Evolutionary conservation across 2,797 vertebrate species (phyloP).

Genomic region (Chelon labrosus): DNA sequence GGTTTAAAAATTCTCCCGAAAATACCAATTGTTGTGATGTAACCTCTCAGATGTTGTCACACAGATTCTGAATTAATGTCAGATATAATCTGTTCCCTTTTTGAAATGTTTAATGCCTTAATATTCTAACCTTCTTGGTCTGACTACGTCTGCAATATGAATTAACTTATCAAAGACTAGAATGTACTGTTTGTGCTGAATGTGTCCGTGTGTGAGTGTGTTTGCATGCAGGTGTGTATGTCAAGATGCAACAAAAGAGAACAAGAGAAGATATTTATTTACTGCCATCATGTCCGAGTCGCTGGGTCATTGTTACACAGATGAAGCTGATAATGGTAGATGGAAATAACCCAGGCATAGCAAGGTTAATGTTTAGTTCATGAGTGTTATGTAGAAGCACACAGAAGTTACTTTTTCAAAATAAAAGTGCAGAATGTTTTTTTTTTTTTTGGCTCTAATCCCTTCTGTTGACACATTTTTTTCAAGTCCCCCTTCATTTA

Average conservation of each 20-base stretch:
- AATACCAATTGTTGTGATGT: conserved; percentile 39
- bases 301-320: conserved; percentile 20
- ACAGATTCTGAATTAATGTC: conserved; percentile 25
- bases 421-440: conserved; percentile 55
- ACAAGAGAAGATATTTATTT: conserved; percentile 64
- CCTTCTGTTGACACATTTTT: neutral
- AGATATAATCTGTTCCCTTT: conserved; percentile 36
- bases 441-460: conserved; percentile 34
- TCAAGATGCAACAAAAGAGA: conserved; percentile 30
- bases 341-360: conserved; percentile 27
- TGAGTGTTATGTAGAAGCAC: conserved; percentile 21
- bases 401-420: conserved; percentile 60
- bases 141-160: conserved; percentile 46
- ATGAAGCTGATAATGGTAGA: conserved; percentile 10
- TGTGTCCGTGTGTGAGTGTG: conserved; percentile 34
- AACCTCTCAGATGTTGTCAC: conserved; percentile 36
- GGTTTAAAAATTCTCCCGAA: conserved; percentile 24
- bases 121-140: conserved; percentile 47
- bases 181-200: conserved; percentile 36
- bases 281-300: conserved; percentile 30
- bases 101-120: conserved; percentile 44
- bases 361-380: conserved; percentile 65
- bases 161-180: conserved; percentile 61
- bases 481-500: neutral
- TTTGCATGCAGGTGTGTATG: conserved; percentile 46